phyloP scores from a whole-genome alignment of 2,888 invertebrate species.

The Plebejus anna region DNA sequence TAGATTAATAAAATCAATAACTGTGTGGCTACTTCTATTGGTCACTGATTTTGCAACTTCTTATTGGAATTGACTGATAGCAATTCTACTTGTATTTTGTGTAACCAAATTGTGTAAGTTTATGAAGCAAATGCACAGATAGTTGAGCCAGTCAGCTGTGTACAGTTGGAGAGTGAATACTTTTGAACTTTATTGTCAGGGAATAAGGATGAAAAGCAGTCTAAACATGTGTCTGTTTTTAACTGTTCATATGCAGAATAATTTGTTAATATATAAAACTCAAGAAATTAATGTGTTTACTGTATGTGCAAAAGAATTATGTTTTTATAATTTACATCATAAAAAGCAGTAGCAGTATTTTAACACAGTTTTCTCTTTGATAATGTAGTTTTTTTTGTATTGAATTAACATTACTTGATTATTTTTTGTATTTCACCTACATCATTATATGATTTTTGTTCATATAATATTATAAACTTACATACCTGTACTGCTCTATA shows the following conservation, averaged over 20 bases:
- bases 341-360: too few species aligned
- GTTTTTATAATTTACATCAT: too few species aligned
- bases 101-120: neutral
- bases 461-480: neutral
- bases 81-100: neutral
- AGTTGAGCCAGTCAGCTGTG: neutral
- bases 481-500: conserved; percentile 92
- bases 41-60: conserved; percentile 9
- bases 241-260: neutral
- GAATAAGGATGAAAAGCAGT: neutral
- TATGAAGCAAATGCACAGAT: neutral
- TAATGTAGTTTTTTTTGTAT: too few species aligned
- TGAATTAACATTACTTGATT: too few species aligned
- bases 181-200: neutral
- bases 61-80: conserved; percentile 2
- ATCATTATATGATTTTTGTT: too few species aligned
- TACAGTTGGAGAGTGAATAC: neutral
- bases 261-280: neutral
- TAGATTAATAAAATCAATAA: conserved; percentile 23
- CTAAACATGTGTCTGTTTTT: neutral
- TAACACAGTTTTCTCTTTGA: too few species aligned
- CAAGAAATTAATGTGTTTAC: neutral
- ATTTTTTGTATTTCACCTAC: too few species aligned
- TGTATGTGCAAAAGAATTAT: too few species aligned
- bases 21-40: neutral